These are phyloP conservation scores for Ammospiza nelsoni DNA, from an alignment of 2,113 vertebrate genomes.

Conservation along the genomic window DNA sequence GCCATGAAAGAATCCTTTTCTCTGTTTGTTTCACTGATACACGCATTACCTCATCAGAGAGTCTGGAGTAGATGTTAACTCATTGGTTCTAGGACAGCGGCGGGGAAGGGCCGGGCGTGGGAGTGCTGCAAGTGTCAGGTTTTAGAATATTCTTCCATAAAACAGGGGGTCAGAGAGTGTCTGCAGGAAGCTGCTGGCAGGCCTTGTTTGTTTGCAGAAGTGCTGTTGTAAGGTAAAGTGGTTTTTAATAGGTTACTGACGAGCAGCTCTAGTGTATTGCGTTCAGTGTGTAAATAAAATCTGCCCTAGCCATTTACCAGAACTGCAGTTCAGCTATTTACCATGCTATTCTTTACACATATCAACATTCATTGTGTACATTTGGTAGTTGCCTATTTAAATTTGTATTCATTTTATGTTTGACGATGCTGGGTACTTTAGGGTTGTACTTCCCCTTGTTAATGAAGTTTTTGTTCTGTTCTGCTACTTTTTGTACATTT, in stretches of 20 bases:
- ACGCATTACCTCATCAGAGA: constrained; percentile 85
- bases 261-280: constrained; percentile 50
- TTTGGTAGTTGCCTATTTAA: constrained; percentile 71
- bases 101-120: constrained; percentile 7
- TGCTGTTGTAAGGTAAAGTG: constrained; percentile 61
- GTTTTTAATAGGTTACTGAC: constrained; percentile 57
- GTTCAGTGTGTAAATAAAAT: constrained; percentile 78
- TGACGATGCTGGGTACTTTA: constrained; percentile 71
- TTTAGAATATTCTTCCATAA: constrained; percentile 53
- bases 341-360: constrained; percentile 67
- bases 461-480: constrained; percentile 70
- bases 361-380: constrained; percentile 68
- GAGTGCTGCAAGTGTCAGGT: constrained; percentile 19
- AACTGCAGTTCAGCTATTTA: constrained; percentile 61
- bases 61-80: constrained; percentile 64
- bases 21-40: constrained; percentile 81
- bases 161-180: constrained; percentile 27
- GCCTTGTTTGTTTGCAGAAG: constrained; percentile 21
- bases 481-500: constrained; percentile 72
- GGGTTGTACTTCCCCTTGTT: constrained; percentile 70
- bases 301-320: constrained; percentile 59
- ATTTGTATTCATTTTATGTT: constrained; percentile 68
- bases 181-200: constrained; percentile 47
- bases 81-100: constrained; percentile 55
- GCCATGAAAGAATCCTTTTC: constrained; percentile 80